Evolutionary conservation across 2,797 vertebrate genomes (phyloP).

Genomic region (Parauchenoglanis punctatus): DNA sequence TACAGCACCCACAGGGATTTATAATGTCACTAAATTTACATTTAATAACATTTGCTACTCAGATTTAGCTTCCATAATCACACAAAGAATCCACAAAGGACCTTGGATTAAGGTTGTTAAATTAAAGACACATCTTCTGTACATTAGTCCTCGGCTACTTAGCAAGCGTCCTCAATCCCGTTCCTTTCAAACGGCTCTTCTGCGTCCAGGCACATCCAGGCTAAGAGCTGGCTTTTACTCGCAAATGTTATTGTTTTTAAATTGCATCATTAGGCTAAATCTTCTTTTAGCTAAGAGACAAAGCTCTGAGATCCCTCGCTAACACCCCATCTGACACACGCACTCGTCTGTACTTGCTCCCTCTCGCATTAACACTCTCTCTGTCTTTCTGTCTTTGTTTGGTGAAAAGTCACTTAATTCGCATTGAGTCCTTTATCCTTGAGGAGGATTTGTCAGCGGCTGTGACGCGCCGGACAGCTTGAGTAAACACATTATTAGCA

Average conservation of each 20-base stretch:
- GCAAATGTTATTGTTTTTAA: constrained; percentile 64
- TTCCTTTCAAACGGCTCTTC: constrained; percentile 49
- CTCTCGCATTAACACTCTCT: constrained; percentile 31
- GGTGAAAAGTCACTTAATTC: constrained; percentile 59
- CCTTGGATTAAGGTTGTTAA: constrained; percentile 15
- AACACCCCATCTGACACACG: constrained; percentile 20
- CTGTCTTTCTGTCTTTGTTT: constrained; percentile 40
- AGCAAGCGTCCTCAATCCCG: constrained; percentile 36
- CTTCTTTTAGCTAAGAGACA: constrained; percentile 51
- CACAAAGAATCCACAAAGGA: constrained; percentile 1
- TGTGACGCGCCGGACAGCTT: constrained; percentile 62
- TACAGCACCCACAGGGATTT: background rate
- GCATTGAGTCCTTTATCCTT: constrained; percentile 61
- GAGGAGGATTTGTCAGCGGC: constrained; percentile 63
- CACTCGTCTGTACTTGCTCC: constrained; percentile 10
- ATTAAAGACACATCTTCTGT: constrained; percentile 40
- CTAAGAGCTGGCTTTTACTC: constrained; percentile 56
- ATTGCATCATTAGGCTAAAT: constrained; percentile 61
- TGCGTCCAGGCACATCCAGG: constrained; percentile 39
- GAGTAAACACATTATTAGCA: constrained; percentile 65
- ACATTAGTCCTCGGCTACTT: constrained; percentile 53
- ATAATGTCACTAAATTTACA: background rate
- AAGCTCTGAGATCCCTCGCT: constrained; percentile 30
- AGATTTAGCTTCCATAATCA: constrained; percentile 15
- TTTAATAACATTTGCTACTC: constrained; percentile 14